These are phyloP conservation scores for Psophia crepitans DNA, from an alignment of 2,113 vertebrate genomes.

Conservation along the genomic window DNA sequence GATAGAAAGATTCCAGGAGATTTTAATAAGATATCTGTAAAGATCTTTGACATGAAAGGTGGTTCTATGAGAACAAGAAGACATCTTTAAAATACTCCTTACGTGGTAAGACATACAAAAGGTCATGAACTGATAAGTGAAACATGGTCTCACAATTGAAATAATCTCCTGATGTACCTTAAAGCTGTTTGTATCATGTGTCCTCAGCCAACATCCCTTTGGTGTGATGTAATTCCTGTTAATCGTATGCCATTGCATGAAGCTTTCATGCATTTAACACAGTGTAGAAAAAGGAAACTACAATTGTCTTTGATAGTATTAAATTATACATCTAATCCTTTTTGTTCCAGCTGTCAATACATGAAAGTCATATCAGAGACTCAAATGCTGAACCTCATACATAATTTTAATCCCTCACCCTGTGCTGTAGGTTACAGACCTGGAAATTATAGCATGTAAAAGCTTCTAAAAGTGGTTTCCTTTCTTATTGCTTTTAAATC, in stretches of 20 bases:
- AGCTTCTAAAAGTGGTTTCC: not conserved
- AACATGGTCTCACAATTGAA: not conserved
- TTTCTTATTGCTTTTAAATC: not conserved
- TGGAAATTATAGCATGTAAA: not conserved
- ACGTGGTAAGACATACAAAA: not conserved
- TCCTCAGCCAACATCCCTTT: not conserved
- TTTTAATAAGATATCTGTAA: not conserved
- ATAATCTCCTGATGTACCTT: not conserved
- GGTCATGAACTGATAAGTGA: not conserved
- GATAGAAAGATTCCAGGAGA: not conserved
- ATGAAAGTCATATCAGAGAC: conserved; percentile 16
- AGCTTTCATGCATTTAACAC: not conserved
- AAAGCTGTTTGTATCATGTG: not conserved
- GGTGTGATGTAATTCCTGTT: not conserved
- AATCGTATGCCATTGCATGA: not conserved
- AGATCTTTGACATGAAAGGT: not conserved
- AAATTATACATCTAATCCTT: conserved; percentile 34
- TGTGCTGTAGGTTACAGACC: not conserved
- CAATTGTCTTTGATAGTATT: conserved; percentile 27
- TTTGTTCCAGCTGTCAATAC: conserved; percentile 35
- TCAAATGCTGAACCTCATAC: not conserved
- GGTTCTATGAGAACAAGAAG: not conserved
- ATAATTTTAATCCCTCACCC: not conserved
- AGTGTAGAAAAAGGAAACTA: not conserved
- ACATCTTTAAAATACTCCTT: not conserved